Evolutionary conservation across 2,888 invertebrate genomes (phyloP), one percentile per base, ranked within the genome.

Genomic region (Scrobipalpa costella): DNA sequence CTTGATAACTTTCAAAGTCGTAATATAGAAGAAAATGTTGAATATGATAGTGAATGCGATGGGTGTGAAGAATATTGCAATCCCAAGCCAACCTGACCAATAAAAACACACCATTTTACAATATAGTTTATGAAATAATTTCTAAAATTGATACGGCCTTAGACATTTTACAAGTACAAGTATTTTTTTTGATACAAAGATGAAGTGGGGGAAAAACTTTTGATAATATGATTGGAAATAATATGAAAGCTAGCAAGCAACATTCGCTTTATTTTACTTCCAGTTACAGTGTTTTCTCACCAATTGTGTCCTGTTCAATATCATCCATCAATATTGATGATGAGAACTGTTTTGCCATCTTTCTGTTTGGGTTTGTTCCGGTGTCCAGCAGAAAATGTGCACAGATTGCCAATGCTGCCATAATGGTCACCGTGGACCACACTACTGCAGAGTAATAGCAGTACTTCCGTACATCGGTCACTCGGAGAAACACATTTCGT

Each of bases 391-490:
- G 93, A 76, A 95, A 96, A 83, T 97, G 97, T 0, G 96, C 95
- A 80, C 96, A 95, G 57, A 97, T 92, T 0, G 96, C 96, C 75
- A 96, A 90, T 0, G 92, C 92, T 0, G 96, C 94, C 93, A 97
- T 94, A 19, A 94, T 78, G 0, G 93, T 79, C 0, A 96, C 96
- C 69, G 94, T 93, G 6, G 94, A 93, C 96, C 97, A 97, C 0
- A 95, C 96, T 72, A 96, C 97, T 49, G 92, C 92, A 0, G 97
- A 96, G 79, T 97, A 97, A 78, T 96, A 97, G 77, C 96, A 97
- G 80, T 97, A 97, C 85, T 97, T 97, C 66, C 95, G 93, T 0
- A 96, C 96, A 83, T 97, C 97, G 0, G 97, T 97, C 64, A 96
- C 96, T 63, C 97, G 92, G 5, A 97, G 85, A 75, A 96, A 97